Percentiles rank a stretch among this genome's conserved stretches.
phyloP scores from a whole-genome alignment of 1,140 invertebrate species.

The Chironomus striatipennis region DNA sequence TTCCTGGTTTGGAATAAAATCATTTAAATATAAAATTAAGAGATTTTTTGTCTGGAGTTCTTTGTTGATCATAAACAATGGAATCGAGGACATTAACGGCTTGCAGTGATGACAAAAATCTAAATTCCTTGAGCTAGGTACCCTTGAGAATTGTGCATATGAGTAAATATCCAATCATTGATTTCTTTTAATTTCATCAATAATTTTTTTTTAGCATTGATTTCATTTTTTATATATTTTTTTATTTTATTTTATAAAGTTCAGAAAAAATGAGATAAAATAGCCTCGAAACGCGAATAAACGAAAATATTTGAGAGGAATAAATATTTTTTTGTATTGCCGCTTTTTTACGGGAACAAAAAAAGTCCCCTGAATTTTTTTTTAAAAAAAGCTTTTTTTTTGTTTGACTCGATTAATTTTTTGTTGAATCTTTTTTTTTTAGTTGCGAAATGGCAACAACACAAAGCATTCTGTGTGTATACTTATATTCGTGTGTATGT shows the following conservation, averaged over 20 bases:
- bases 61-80: no score
- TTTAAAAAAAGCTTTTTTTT: slow-evolving; percentile 6
- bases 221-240: background rate
- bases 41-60: no score
- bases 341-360: background rate
- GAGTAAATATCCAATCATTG: background rate
- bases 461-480: background rate
- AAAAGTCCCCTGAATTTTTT: background rate
- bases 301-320: background rate
- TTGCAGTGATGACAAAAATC: no score
- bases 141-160: no score
- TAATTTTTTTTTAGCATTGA: background rate
- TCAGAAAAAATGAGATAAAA: background rate
- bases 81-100: no score
- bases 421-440: slow-evolving; percentile 17
- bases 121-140: no score
- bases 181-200: slow-evolving; percentile 16
- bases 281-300: background rate
- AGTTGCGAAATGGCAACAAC: slow-evolving; percentile 17
- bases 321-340: background rate
- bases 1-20: no score
- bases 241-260: background rate
- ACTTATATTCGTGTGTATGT: background rate
- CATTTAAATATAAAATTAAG: no score
- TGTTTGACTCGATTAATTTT: slow-evolving; percentile 19